Conservation (phyloP, 2,113 vertebrate species). For the Psephotus haematonotus region DNA sequence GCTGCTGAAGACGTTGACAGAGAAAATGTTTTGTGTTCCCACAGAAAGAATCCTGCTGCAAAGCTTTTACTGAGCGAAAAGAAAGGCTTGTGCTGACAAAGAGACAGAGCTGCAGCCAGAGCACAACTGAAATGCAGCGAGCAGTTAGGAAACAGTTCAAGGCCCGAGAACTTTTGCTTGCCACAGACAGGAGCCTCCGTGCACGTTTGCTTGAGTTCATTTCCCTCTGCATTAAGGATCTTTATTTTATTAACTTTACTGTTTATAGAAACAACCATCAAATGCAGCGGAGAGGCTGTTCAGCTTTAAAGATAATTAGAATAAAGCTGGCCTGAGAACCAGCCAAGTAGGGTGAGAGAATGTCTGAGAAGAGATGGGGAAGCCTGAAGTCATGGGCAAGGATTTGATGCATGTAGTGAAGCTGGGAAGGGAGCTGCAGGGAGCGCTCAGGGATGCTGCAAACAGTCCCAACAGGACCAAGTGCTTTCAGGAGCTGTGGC, state of each 20-base stretch:
- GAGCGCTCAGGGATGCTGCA: not conserved
- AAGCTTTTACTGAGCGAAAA: not conserved
- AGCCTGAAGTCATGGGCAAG: not conserved
- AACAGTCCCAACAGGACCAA: not conserved
- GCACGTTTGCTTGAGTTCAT: not conserved
- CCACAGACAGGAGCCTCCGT: not conserved
- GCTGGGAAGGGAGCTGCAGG: not conserved
- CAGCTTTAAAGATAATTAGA: not conserved
- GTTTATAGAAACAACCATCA: not conserved
- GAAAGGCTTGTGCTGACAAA: not conserved
- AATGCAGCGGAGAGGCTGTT: not conserved
- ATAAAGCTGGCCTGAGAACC: not conserved
- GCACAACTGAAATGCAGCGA: not conserved
- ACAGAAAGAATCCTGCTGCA: not conserved
- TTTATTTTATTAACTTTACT: not conserved
- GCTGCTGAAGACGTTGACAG: not conserved
- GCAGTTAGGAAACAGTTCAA: not conserved
- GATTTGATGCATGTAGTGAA: not conserved
- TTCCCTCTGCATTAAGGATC: not conserved
- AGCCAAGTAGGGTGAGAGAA: not conserved
- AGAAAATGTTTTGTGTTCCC: slow-evolving; percentile 25
- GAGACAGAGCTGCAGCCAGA: not conserved
- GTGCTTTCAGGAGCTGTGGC: not conserved
- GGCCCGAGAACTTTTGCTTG: not conserved
- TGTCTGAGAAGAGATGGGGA: not conserved